phyloP scores from a whole-genome alignment of 2,888 invertebrate genomes.

The Neelides folsomi region DNA sequence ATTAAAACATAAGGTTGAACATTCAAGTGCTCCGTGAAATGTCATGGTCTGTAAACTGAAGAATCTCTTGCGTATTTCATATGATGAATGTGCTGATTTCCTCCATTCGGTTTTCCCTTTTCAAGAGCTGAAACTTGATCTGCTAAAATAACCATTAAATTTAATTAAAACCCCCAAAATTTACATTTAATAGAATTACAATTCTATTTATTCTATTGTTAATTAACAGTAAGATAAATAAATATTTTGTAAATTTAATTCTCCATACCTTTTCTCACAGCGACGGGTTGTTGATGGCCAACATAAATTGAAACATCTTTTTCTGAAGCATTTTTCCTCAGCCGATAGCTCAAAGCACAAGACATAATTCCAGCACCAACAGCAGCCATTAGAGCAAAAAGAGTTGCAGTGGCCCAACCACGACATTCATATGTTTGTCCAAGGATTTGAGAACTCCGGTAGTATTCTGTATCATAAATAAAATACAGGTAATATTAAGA shows the following conservation, averaged over 20 bases:
- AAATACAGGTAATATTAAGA: not conserved
- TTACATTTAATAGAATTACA: not conserved
- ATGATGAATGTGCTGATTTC: no score
- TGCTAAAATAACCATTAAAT: no score
- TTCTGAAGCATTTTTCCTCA: slow-evolving; percentile 13
- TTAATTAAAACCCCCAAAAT: no score
- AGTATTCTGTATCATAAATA: slow-evolving; percentile 22
- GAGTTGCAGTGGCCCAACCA: slow-evolving; percentile 28
- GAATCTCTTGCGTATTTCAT: no score
- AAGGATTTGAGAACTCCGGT: slow-evolving; percentile 22
- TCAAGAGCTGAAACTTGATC: no score
- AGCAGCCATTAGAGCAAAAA: slow-evolving; percentile 18
- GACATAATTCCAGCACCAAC: slow-evolving; percentile 18
- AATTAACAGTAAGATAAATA: no score
- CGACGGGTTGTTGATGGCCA: slow-evolving; percentile 6
- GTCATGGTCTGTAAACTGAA: no score
- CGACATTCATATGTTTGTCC: slow-evolving; percentile 23
- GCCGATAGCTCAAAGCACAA: slow-evolving; percentile 24
- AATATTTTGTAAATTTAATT: not conserved
- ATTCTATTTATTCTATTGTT: not conserved
- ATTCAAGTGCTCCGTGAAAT: no score
- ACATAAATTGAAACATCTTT: slow-evolving; percentile 19
- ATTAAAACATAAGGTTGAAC: no score
- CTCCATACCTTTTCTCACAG: not conserved
- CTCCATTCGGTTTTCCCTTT: no score